These are phyloP conservation scores for Phodopus roborovskii DNA, from an alignment of 2,113 vertebrate species.

Conservation along the genomic window DNA sequence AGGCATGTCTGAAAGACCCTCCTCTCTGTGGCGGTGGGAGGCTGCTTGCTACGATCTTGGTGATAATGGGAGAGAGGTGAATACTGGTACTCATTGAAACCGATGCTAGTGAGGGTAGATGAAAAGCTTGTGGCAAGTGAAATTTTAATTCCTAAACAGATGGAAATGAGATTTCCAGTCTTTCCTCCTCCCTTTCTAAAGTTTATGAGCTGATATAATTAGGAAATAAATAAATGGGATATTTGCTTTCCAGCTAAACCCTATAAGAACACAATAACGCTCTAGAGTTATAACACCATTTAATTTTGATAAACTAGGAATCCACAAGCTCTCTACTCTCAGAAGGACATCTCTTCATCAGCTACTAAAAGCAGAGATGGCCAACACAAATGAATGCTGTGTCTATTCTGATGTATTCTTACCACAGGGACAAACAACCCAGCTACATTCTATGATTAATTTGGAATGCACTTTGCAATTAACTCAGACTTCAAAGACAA, in stretches of 20 bases:
- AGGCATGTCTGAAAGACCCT: background rate
- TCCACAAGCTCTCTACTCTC: constrained; percentile 12
- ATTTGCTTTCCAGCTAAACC: constrained; percentile 3
- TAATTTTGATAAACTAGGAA: constrained; percentile 10
- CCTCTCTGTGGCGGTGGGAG: background rate
- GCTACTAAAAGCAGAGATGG: background rate
- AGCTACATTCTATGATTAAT: background rate
- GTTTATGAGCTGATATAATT: background rate
- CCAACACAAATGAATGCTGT: background rate
- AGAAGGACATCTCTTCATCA: constrained; percentile 8
- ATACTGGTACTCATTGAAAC: background rate
- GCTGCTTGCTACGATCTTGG: background rate
- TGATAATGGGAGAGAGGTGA: background rate
- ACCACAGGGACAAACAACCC: background rate
- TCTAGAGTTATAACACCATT: background rate
- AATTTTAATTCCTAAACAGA: background rate
- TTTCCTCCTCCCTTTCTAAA: background rate
- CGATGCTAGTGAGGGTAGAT: background rate
- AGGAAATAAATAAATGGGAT: background rate
- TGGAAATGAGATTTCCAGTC: background rate
- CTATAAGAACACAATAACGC: background rate
- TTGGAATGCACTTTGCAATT: background rate
- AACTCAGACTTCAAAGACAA: constrained; percentile 26
- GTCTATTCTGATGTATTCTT: background rate
- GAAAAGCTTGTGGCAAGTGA: background rate